Conservation (phyloP, 2,797 vertebrate species). For the Takifugu rubripes region DNA sequence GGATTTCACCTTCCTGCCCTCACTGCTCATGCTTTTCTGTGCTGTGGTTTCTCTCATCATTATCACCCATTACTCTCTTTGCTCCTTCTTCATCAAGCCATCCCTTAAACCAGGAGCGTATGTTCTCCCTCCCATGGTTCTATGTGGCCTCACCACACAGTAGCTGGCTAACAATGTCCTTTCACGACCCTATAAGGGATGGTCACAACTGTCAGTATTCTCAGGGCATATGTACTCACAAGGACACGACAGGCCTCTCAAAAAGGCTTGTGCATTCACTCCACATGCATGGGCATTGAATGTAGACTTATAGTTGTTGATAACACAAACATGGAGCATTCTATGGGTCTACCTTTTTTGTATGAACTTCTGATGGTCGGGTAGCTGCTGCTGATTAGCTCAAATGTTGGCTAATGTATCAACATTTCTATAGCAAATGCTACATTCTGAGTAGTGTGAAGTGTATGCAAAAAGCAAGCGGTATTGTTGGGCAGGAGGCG, state of each 20-base stretch:
- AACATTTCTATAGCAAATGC: too few relatives aligned
- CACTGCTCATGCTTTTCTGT: slow-evolving; percentile 9
- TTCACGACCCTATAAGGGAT: slow-evolving; percentile 46
- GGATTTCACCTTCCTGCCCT: slow-evolving; percentile 33
- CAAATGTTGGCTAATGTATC: too few relatives aligned
- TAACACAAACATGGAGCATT: too few relatives aligned
- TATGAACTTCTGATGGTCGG: too few relatives aligned
- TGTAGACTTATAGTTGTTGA: not conserved
- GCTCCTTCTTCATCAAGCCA: slow-evolving; percentile 18
- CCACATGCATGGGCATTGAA: not conserved
- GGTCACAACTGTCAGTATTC: slow-evolving; percentile 44
- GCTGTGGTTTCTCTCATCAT: slow-evolving; percentile 21
- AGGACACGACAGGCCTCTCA: not conserved
- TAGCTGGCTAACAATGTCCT: slow-evolving; percentile 43
- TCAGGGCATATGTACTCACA: slow-evolving; percentile 26
- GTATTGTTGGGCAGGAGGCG: too few relatives aligned
- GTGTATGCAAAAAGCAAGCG: too few relatives aligned
- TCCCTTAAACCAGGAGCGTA: slow-evolving; percentile 28
- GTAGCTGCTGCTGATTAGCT: too few relatives aligned
- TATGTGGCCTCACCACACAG: slow-evolving; percentile 26
- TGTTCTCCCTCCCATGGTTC: slow-evolving; percentile 9
- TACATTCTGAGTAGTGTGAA: too few relatives aligned
- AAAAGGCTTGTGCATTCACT: not conserved
- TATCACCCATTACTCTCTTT: slow-evolving; percentile 18
- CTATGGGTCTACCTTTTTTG: too few relatives aligned